These are phyloP conservation scores for Sminthurinus aureus DNA, from an alignment of 2,888 invertebrate species.

Conservation along the genomic window DNA sequence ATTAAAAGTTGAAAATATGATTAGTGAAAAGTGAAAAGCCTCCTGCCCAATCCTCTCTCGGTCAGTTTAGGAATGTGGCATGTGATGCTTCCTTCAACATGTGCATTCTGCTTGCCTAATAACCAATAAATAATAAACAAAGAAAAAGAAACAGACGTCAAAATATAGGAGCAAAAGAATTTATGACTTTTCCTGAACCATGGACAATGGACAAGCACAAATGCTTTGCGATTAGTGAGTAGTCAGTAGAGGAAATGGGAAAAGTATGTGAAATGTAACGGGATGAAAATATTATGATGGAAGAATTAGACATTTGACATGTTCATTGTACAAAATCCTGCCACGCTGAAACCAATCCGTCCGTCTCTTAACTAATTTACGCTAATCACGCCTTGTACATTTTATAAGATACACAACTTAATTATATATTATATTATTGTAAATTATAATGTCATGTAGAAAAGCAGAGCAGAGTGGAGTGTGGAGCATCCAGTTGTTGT, in stretches of 20 bases:
- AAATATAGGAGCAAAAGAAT: neutral
- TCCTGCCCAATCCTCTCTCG: constrained; percentile 19
- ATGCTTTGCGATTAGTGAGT: neutral
- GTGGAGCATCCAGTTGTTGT: too few species aligned
- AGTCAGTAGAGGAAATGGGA: neutral
- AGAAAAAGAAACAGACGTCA: neutral
- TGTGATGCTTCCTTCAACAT: neutral
- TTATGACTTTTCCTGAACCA: neutral
- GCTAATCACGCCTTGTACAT: too few species aligned
- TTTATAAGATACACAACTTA: too few species aligned
- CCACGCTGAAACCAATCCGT: too few species aligned
- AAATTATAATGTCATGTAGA: too few species aligned
- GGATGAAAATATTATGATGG: too few species aligned
- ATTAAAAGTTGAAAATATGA: neutral
- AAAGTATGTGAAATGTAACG: too few species aligned
- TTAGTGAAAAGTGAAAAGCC: constrained; percentile 15
- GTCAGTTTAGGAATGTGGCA: constrained; percentile 29
- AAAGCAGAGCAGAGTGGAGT: too few species aligned
- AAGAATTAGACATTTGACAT: too few species aligned
- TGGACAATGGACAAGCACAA: constrained; percentile 8
- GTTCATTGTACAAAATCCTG: too few species aligned
- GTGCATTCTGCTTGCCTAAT: constrained; percentile 2
- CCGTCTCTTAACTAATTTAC: too few species aligned
- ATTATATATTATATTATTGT: too few species aligned
- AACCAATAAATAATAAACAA: neutral